A percentile compares a stretch with the other conserved stretches of the same genome.
Evolutionary conservation across 2,113 vertebrate species (phyloP).

Genomic region (Gnathonemus echidnorhynchus): DNA sequence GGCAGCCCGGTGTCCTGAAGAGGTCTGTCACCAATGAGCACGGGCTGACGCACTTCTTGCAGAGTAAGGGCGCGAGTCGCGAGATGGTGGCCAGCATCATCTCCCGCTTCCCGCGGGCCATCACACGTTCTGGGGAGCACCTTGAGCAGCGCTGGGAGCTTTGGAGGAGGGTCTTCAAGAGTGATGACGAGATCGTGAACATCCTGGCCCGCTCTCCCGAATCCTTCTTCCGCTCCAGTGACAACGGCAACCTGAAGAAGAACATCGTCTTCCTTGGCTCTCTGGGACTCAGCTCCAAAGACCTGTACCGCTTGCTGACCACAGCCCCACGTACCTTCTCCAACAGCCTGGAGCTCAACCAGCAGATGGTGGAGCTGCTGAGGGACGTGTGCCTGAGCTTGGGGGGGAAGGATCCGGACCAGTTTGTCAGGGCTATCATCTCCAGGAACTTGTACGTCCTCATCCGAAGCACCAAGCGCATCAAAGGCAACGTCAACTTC

Average conservation of each 20-base stretch:
- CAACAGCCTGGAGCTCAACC: conserved; percentile 65
- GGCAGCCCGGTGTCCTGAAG: conserved; percentile 60
- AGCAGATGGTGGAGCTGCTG: conserved; percentile 58
- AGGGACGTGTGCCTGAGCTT: conserved; percentile 48
- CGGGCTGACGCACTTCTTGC: conserved; percentile 57
- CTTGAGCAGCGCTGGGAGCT: conserved; percentile 65
- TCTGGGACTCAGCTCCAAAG: conserved; percentile 53
- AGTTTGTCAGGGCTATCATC: conserved; percentile 59
- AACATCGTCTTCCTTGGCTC: conserved; percentile 65
- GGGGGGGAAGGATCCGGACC: conserved; percentile 45
- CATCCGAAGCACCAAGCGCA: conserved; percentile 63
- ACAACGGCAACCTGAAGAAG: conserved; percentile 63
- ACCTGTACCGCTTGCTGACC: conserved; percentile 60
- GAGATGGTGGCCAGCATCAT: conserved; percentile 60
- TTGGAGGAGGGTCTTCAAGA: conserved; percentile 63
- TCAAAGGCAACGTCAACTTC: conserved; percentile 55
- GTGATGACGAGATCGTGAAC: conserved; percentile 59
- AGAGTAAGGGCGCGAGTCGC: conserved; percentile 57
- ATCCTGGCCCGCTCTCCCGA: conserved; percentile 65
- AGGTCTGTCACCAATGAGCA: conserved; percentile 57
- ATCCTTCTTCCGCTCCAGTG: conserved; percentile 68
- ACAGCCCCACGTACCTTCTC: conserved; percentile 66
- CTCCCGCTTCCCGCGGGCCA: conserved; percentile 62
- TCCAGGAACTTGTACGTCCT: conserved; percentile 68
- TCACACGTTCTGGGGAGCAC: conserved; percentile 56